Evolutionary conservation across 2,113 vertebrate genomes (phyloP).

Genomic region (Megaceryle maxima): DNA sequence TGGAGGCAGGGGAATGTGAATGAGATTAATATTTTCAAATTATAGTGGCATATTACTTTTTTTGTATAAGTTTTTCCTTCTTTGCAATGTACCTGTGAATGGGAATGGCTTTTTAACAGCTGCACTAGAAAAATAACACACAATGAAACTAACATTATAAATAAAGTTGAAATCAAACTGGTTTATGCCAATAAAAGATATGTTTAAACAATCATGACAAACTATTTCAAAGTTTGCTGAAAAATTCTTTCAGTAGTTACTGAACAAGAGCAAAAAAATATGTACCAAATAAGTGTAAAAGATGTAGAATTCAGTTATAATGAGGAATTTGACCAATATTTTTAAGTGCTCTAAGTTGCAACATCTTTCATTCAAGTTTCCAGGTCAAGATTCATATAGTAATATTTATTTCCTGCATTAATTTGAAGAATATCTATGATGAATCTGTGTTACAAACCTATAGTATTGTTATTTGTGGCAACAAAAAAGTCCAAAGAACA

Average conservation of each 20-base stretch:
- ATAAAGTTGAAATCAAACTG: slow-evolving; percentile 41
- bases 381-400: background rate
- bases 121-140: slow-evolving; percentile 20
- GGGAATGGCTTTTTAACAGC: slow-evolving; percentile 44
- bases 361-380: background rate
- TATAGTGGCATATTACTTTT: slow-evolving; percentile 48
- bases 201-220: slow-evolving; percentile 36
- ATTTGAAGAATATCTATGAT: background rate
- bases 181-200: slow-evolving; percentile 14
- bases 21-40: slow-evolving; percentile 74
- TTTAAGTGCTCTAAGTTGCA: background rate
- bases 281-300: background rate
- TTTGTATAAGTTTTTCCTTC: slow-evolving; percentile 41
- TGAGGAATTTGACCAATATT: background rate
- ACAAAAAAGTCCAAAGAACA: background rate
- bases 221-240: background rate
- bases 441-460: background rate
- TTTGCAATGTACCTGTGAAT: background rate
- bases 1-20: slow-evolving; percentile 45
- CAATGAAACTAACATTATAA: slow-evolving; percentile 9
- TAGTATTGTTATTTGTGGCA: background rate
- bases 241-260: slow-evolving; percentile 20
- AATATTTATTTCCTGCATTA: background rate
- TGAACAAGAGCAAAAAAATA: background rate
- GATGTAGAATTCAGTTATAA: background rate